These are phyloP conservation scores for Gortyna flavago DNA, from an alignment of 2,888 invertebrate genomes.

Conservation along the genomic window DNA sequence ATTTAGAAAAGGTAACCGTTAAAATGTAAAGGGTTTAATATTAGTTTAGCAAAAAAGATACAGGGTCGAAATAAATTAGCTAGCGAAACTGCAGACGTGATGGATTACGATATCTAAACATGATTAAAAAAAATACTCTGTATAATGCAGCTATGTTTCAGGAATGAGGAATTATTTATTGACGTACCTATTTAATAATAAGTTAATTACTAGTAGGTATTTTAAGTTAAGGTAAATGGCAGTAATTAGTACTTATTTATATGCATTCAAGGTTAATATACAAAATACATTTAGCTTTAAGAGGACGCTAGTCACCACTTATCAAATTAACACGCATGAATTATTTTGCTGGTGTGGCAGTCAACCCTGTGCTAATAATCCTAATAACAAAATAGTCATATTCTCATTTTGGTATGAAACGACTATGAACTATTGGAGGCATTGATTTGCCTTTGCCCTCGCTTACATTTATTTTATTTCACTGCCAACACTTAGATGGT, in stretches of 20 bases:
- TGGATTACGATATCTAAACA: too few relatives aligned
- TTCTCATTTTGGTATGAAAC: constrained; percentile 21
- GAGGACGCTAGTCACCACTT: background rate
- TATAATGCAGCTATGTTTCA: background rate
- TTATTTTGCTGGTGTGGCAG: background rate
- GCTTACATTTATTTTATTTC: constrained; percentile 57
- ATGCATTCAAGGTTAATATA: constrained; percentile 17
- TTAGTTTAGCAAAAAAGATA: background rate
- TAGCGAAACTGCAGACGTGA: too few relatives aligned
- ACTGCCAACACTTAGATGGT: constrained; percentile 60
- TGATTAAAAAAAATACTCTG: too few relatives aligned
- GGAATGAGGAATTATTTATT: constrained; percentile 10
- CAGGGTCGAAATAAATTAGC: too few relatives aligned
- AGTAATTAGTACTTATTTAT: constrained; percentile 26
- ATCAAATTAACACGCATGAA: background rate
- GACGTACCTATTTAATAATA: background rate
- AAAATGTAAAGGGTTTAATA: background rate
- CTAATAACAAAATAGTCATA: constrained; percentile 1
- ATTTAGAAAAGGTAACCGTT: background rate
- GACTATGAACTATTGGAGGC: constrained; percentile 18
- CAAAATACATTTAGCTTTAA: background rate
- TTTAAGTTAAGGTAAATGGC: constrained; percentile 21
- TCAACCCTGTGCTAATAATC: constrained; percentile 16
- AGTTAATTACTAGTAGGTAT: background rate
- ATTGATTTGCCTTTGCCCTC: constrained; percentile 45